Conservation (phyloP, 2,888 invertebrate species). For the Azorinus chamasolen region DNA sequence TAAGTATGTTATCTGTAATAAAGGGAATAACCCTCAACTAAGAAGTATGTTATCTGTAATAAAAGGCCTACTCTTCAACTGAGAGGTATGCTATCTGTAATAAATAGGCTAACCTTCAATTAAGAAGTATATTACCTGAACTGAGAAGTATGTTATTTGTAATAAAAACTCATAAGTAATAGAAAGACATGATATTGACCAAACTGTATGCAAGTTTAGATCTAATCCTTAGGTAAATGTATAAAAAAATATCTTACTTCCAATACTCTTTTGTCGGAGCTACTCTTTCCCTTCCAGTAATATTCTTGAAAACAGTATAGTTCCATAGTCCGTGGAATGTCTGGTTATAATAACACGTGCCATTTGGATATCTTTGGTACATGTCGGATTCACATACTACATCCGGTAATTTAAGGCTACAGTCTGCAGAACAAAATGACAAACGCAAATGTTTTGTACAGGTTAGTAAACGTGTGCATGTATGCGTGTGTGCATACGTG, state of each 20-base stretch:
- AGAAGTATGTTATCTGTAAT: no score
- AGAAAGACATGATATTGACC: no score
- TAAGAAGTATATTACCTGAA: no score
- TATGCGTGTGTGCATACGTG: background rate
- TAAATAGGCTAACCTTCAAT: no score
- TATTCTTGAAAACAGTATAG: conserved; percentile 65
- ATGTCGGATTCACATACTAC: conserved; percentile 52
- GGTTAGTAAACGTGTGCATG: background rate
- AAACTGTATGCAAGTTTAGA: no score
- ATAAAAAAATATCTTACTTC: conserved; percentile 71
- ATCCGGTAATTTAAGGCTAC: conserved; percentile 71
- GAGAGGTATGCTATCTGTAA: no score
- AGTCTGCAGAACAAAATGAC: conserved; percentile 55
- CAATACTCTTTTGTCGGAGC: conserved; percentile 83
- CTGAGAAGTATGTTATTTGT: no score
- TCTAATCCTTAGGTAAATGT: no score
- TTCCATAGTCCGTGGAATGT: conserved; percentile 75
- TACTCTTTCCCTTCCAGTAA: conserved; percentile 69
- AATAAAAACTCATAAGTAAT: no score
- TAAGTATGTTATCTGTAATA: no score
- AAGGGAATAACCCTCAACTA: no score
- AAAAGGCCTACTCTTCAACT: no score
- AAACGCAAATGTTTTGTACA: background rate
- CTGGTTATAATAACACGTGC: conserved; percentile 68
- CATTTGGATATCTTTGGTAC: conserved; percentile 57